Evolutionary conservation across 2,888 invertebrate genomes (phyloP), one percentile per base, ranked within the genome.

Genomic region (Nysson spinosus): DNA sequence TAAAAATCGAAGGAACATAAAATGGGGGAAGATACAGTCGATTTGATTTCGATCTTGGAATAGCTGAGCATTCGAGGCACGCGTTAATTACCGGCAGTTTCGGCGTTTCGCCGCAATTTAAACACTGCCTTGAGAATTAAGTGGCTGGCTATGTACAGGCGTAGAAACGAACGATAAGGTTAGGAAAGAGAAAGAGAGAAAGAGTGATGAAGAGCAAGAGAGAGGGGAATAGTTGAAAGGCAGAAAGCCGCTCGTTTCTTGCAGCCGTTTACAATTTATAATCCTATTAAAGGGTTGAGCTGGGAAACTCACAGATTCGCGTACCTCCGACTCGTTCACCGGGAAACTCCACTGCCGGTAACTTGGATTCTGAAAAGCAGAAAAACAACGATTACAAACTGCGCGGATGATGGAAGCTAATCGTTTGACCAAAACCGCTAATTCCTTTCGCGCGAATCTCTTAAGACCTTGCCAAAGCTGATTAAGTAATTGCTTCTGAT

Each of bases 181-280:
- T n/a, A n/a, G 34, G n/a, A 32, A 14, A 4, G 30, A 37, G 24
- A 47, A 16, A 6, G n/a, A 1, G 46, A 30, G 28, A 26, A 11
- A 22, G 22, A 17, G 9, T 40, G 24, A 3, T 4, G 34, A 32
- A 26, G 20, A 24, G 42, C 34, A 50, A 12, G 50, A 16, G 16
- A 26, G 12, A 24, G 47, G 24, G 17, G 32, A n/a, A n/a, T n/a
- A n/a, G 26, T 16, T 39, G 37, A 43, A 32, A 22, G 34, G 40
- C 12, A 11, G 40, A 47, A 44, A 51, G 56, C 32, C 47, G 67
- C 68, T 75, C 69, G 69, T 75, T 79, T 69, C 73, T 72, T 58
- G 68, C 70, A 73, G 64, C 69, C 75, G 71, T 76, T 78, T 75
- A 76, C 74, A 74, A 80, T 80, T 78, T 80, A 75, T 72, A 79